Evolutionary conservation across 2,113 vertebrate species (phyloP).

Genomic region (Phainopepla nitens): DNA sequence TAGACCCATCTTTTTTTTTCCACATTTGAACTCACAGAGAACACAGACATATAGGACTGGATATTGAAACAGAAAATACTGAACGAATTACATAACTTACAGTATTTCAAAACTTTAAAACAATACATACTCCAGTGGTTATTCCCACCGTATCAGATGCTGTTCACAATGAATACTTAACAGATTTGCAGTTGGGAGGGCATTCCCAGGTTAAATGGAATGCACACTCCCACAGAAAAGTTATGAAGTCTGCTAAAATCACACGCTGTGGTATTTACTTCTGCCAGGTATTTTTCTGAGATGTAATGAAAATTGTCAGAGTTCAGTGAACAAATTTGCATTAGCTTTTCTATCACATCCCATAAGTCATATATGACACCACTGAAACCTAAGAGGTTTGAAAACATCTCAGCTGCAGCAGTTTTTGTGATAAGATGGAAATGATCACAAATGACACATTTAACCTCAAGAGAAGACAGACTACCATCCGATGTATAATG

Average conservation of each 20-base stretch:
- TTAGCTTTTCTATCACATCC: not conserved
- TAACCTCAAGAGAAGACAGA: not conserved
- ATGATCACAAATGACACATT: not conserved
- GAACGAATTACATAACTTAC: not conserved
- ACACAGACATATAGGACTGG: not conserved
- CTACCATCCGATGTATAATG: not conserved
- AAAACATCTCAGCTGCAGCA: not conserved
- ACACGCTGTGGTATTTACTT: not conserved
- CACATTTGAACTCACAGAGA: not conserved
- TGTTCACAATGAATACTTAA: not conserved
- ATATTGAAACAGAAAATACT: not conserved
- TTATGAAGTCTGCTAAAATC: not conserved
- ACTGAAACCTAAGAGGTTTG: not conserved
- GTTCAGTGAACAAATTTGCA: not conserved
- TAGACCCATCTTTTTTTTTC: not conserved
- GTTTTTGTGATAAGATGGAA: not conserved
- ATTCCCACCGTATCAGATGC: not conserved
- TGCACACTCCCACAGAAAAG: not conserved
- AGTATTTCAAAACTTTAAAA: not conserved
- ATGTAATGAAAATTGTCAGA: constrained; percentile 8
- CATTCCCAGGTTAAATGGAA: not conserved
- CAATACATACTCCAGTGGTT: not conserved
- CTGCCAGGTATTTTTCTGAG: not conserved
- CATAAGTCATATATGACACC: not conserved
- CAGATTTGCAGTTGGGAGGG: not conserved